A percentile compares a stretch with the other conserved stretches of the same genome.
These are phyloP conservation scores for Cacatua alba DNA, from an alignment of 2,113 vertebrate genomes.

Conservation along the genomic window DNA sequence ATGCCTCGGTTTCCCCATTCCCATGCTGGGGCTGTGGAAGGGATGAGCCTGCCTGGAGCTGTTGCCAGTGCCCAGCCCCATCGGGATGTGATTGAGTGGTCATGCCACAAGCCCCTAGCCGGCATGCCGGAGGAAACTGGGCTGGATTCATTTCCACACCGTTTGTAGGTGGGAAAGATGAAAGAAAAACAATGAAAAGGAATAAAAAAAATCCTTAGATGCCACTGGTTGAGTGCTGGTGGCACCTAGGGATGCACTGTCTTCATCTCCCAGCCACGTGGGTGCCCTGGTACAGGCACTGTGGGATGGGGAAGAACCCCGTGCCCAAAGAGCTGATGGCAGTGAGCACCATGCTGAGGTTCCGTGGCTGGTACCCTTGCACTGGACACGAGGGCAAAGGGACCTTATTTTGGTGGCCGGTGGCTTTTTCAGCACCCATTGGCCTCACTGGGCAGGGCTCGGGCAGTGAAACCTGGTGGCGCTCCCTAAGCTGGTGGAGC, in stretches of 20 bases:
- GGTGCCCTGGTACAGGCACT: accelerated
- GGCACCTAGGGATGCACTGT: background rate
- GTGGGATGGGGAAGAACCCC: background rate
- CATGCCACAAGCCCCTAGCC: background rate
- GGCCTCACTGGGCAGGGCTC: background rate
- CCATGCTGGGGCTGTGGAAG: background rate
- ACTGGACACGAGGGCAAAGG: background rate
- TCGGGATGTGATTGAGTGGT: accelerated
- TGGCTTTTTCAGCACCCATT: background rate
- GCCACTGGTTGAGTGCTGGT: background rate
- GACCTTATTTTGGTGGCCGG: background rate
- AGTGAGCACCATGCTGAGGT: background rate
- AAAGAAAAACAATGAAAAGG: background rate
- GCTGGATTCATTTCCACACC: background rate
- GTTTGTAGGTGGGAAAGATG: background rate
- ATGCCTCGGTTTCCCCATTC: background rate
- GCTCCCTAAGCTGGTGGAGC: background rate
- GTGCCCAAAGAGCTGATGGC: accelerated
- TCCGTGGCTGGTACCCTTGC: accelerated
- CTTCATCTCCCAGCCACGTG: background rate
- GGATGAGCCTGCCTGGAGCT: background rate
- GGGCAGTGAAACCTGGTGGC: background rate
- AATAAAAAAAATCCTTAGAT: background rate
- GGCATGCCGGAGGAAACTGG: accelerated
- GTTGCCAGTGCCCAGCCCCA: background rate